Evolutionary conservation across 2,888 invertebrate genomes (phyloP).

Genomic region (Lasioglossum zephyrum): DNA sequence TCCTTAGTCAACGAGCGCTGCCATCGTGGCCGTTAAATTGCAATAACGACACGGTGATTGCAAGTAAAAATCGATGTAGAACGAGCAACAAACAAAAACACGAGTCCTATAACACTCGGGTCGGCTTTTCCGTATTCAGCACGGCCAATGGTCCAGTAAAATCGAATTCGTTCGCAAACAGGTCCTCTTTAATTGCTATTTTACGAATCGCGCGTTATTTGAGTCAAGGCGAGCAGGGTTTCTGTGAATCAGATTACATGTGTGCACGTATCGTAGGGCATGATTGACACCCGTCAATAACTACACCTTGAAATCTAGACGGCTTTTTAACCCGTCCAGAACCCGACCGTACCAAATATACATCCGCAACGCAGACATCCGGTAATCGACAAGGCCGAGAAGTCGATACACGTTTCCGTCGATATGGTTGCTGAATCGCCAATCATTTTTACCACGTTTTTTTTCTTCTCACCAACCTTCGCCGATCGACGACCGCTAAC

Average conservation of each 20-base stretch:
- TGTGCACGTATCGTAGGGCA: slow-evolving; percentile 19
- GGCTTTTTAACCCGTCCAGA: neutral
- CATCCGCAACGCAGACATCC: neutral
- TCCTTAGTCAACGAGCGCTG: neutral
- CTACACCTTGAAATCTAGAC: neutral
- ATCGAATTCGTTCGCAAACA: slow-evolving; percentile 20
- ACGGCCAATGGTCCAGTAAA: neutral
- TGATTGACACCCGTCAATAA: slow-evolving; percentile 25
- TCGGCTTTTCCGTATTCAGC: neutral
- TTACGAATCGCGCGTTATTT: slow-evolving; percentile 39
- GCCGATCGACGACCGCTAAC: neutral
- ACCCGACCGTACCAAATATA: neutral
- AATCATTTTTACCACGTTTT: neutral
- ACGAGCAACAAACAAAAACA: neutral
- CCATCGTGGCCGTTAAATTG: neutral
- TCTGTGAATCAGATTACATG: slow-evolving; percentile 28
- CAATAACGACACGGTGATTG: neutral
- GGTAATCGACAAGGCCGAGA: slow-evolving; percentile 1
- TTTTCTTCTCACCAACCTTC: neutral
- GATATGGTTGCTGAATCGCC: neutral
- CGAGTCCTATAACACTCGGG: neutral
- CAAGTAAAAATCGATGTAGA: slow-evolving; percentile 11
- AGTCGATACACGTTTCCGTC: neutral
- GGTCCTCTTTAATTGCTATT: slow-evolving; percentile 9
- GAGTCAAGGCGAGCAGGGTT: slow-evolving; percentile 68